Evolutionary conservation across 2,888 invertebrate species (phyloP), one percentile per base, ranked within the genome.

Genomic region (Melanostoma mellinum): DNA sequence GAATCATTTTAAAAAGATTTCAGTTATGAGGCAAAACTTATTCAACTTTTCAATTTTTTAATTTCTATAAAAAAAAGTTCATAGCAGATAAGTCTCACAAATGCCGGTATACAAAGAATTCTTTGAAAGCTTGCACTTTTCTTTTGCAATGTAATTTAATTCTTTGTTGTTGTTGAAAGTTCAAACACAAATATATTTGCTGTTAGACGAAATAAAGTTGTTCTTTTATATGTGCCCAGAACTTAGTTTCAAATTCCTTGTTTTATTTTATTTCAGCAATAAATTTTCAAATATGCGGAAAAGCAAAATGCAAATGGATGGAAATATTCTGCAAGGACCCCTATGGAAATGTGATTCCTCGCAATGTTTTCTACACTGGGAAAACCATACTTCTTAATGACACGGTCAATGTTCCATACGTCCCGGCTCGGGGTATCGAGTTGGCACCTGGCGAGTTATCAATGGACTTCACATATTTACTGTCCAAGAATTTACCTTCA

Each of bases 261-360:
- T 46, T 63, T 38, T n/a, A 8, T 58, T 60, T 78, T 0, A 52
- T 46, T 60, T 53, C 56, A 91, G 91, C 91, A 30, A 90, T 91
- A 3, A 90, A 89, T 87, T 87, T 90, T n/a, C 90, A 90, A 87
- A 88, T 91, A 5, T 88, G 89, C 36, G 91, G 90, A 30, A 90
- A 91, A 56, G 91, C 91, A 4, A 91, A 91, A 87, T 91, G 91
- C 86, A 90, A 90, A 84, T 91, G 91, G 91, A 88, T 89, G 76
- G 91, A 91, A 87, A 89, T 91, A 58, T 82, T 91, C 52, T 89
- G 89, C 32, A 89, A 90, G 79, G 90, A 90, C 65, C 87, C 88
- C 0, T 87, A 87, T 67, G 89, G 88, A 75, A 90, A 90, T 84
- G 88, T 89, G 40, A 88, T 89, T 33, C 87, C 89, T 4, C 88